These are phyloP conservation scores for Xyrauchen texanus DNA, from an alignment of 2,113 vertebrate species.

Conservation along the genomic window DNA sequence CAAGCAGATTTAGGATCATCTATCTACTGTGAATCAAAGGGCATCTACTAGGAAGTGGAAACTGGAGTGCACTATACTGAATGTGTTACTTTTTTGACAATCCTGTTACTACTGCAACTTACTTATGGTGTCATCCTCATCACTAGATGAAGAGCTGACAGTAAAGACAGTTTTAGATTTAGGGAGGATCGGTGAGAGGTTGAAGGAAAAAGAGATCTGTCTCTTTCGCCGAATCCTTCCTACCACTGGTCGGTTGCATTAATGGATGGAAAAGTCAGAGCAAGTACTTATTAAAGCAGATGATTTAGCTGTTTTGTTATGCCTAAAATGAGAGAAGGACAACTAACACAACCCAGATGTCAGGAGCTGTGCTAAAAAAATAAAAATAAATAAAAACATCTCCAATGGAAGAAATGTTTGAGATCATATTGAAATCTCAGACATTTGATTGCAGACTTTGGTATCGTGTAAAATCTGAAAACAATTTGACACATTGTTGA, in stretches of 20 bases:
- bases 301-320: constrained; percentile 22
- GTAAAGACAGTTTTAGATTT: constrained; percentile 88
- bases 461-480: too few relatives aligned
- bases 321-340: neutral
- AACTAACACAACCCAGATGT: neutral
- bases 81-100: constrained; percentile 3
- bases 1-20: neutral
- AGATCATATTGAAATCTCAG: too few relatives aligned
- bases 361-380: neutral
- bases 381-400: neutral
- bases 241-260: constrained; percentile 67
- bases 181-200: constrained; percentile 87
- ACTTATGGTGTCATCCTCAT: constrained; percentile 87
- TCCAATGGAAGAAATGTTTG: neutral
- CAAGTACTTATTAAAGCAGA: constrained; percentile 52
- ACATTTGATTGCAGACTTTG: too few relatives aligned
- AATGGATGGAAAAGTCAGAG: constrained; percentile 62
- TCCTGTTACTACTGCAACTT: constrained; percentile 72
- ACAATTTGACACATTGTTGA: too few relatives aligned
- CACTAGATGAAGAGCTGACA: constrained; percentile 88
- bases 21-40: neutral
- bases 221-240: constrained; percentile 78
- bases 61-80: neutral
- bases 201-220: constrained; percentile 90
- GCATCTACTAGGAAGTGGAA: neutral